phyloP scores from a whole-genome alignment of 2,888 invertebrate genomes.

The Heliconius erato region DNA sequence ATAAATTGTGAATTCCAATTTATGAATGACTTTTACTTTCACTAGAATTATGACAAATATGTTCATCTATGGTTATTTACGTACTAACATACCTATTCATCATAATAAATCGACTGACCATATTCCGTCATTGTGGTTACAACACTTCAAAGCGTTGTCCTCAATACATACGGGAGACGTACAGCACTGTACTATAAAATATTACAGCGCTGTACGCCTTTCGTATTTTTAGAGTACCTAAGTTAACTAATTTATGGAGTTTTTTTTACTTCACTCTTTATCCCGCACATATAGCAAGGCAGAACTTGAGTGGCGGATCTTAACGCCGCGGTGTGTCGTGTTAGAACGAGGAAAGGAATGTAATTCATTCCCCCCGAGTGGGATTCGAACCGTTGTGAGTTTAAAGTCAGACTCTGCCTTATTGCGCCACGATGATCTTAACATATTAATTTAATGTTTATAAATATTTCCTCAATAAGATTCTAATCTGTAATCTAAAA shows the following conservation, averaged over 20 bases:
- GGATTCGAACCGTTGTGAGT: too few relatives aligned
- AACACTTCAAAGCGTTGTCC: conserved; percentile 14
- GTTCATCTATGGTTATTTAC: not conserved
- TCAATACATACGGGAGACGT: not conserved
- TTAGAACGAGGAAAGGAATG: not conserved
- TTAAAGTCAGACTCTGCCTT: too few relatives aligned
- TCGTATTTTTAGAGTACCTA: not conserved
- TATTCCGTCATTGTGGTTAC: conserved; percentile 14
- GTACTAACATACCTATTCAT: not conserved
- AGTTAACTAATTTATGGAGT: not conserved
- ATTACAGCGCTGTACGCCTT: not conserved
- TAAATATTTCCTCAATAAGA: not conserved
- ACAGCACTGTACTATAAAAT: not conserved
- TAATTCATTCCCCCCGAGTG: not conserved
- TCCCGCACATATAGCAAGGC: not conserved
- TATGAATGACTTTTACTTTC: not conserved
- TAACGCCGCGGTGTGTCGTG: not conserved
- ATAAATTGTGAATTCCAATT: not conserved
- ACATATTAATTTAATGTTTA: too few relatives aligned
- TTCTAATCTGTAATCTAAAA: not conserved
- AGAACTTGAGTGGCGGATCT: not conserved
- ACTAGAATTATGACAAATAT: not conserved
- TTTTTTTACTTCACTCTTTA: not conserved
- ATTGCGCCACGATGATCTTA: not conserved
- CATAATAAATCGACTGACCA: conserved; percentile 21